Base-by-base conservation (phyloP, 1,140 invertebrate genomes). In the Leptinotarsa defecta region DNA sequence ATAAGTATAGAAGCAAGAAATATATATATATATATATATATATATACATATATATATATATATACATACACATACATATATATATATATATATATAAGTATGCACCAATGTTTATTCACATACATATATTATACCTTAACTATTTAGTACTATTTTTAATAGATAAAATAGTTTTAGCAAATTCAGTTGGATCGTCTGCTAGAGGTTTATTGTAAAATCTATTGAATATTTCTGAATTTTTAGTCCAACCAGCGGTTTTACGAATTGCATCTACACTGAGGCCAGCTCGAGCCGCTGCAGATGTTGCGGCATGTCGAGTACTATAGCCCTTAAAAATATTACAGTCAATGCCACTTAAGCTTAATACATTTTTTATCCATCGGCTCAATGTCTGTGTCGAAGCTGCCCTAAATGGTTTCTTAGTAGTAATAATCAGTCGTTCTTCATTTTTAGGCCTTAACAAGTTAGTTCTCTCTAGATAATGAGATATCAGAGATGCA, bases 261-360 rank as follows among this genome's bases (percentile, higher is more conserved):
- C 78, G 71, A 57, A 83, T 76, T 1, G 72, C 76, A 17, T 81
- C 78, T 20, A 83, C 43, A 74, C 68, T 74, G 17, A 83, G 74
- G n/a, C 81, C 76, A 15, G 11, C 43, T 61, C 68, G 68, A 22
- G 4, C 8, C 5, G 76, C 76, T 19, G 72, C 73, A 52, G 68
- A 78, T 8, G 81, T 80, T n/a, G 81, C 75, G 8, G 82, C 82
- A 65, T 79, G 78, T 68, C 81, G 73, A 1, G 79, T 81, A 15
- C 74, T 79, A 73, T 83, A 80, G 2, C 73, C 76, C 2, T 74
- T 73, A 73, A 80, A 82, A n/a, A 76, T 64, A 4, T 43, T 71
- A 15, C 73, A 61, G 69, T 83, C 78, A 34, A 83, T 76, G 13
- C 81, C 78, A 62, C 77, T 76, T 24, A 64, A 63, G 6, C 49